Base-by-base conservation (phyloP, 2,113 vertebrate species). In the Nematolebias whitei region DNA sequence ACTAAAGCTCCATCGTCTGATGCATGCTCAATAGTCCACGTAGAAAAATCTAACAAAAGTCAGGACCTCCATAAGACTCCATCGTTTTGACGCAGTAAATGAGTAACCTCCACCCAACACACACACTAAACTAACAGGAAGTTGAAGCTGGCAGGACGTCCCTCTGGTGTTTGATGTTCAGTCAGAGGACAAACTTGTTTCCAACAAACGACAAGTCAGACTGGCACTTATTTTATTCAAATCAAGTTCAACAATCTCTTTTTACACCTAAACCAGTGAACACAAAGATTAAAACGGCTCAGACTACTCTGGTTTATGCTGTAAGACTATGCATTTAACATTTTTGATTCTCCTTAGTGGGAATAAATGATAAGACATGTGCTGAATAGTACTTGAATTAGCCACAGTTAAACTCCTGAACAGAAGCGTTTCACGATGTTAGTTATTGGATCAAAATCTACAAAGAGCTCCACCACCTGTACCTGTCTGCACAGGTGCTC, bases 141-240 rank as follows among this genome's bases (percentile, higher is more conserved):
- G n/a, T n/a, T 35, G 32, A 35, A 35, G 32, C 32, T 10, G 9
- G 10, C 32, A 8, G 5, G 9, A 35, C 9, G 5, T 35, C 10
- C 5, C 5, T 35, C 32, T 35, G 32, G 5, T 29, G 26, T 35
- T 35, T 35, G 10, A 35, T 35, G 32, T 35, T 35, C 32, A 35
- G 32, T 35, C 32, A 35, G 32, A 9, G 9, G 32, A 35, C 5
- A 10, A 35, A 35, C 9, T 8, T n/a, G n/a, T 11, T 60, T 2
- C 4, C 26, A 57, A 57, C 20, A 5, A 82, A 58, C 3, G 22
- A 79, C 43, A 59, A 35, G 45, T 65, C 38, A 59, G 4, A 8
- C 47, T 53, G 91, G 91, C 88, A 92, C 90, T 73, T 79, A 49
- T 61, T 90, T 93, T 93, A 92, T 90, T 92, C 71, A 74, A 87